Conservation (phyloP, 2,113 vertebrate genomes). For the Neolamprologus sp. region DNA sequence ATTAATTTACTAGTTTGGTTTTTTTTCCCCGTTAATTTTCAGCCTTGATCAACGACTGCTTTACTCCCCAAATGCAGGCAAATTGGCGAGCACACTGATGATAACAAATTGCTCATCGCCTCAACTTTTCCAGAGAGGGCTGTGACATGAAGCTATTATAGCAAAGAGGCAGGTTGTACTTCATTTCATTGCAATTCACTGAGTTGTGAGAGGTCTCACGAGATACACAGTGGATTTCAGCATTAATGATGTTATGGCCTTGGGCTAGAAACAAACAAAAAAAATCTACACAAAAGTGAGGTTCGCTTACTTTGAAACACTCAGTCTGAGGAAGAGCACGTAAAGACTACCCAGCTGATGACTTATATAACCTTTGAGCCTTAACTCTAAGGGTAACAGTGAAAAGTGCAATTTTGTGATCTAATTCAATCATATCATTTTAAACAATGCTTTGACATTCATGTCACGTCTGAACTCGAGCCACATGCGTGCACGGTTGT, state of each 20-base stretch:
- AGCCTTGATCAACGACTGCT: not conserved
- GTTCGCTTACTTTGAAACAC: not conserved
- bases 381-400: not conserved
- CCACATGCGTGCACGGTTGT: not conserved
- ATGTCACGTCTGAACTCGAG: not conserved
- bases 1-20: not conserved
- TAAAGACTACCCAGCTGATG: not conserved
- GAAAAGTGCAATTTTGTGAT: not conserved
- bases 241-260: slow-evolving; percentile 23
- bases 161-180: slow-evolving; percentile 3
- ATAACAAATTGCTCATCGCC: slow-evolving; percentile 7
- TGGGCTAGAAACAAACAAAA: not conserved
- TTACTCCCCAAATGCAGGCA: slow-evolving; percentile 3
- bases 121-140: not conserved
- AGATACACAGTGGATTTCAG: not conserved
- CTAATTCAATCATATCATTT: not conserved
- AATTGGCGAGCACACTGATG: slow-evolving; percentile 16
- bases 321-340: not conserved
- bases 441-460: not conserved
- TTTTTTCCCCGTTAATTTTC: not conserved
- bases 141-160: not conserved
- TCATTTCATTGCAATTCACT: slow-evolving; percentile 16
- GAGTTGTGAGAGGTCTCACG: not conserved
- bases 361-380: not conserved
- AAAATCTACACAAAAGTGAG: not conserved